Percentiles rank a stretch among this genome's conserved stretches.
Evolutionary conservation across 35 echinoderm and acorn worm species (phyloP).

Genomic region (Ptychodera flava): DNA sequence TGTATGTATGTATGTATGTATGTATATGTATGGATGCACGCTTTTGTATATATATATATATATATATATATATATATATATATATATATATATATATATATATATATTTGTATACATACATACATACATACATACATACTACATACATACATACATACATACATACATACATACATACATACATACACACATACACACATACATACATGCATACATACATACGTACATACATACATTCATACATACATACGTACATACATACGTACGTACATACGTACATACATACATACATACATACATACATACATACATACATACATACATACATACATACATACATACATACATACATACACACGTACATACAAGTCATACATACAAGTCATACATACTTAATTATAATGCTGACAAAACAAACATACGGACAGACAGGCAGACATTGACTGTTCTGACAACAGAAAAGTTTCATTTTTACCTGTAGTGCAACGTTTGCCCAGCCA

Average conservation of each 20-base stretch:
- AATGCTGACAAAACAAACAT: too few species aligned
- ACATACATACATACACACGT: neutral
- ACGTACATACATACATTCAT: neutral
- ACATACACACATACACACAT: neutral
- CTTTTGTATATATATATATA: neutral
- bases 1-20: neutral
- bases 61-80: neutral
- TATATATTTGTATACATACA: neutral
- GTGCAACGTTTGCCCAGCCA: too few species aligned
- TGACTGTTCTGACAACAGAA: too few species aligned
- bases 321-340: slow-evolving; percentile 2
- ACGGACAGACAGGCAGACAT: too few species aligned
- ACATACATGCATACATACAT: neutral
- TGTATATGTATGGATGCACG: neutral
- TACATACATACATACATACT: slow-evolving; percentile 2
- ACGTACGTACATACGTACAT: neutral
- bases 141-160: neutral
- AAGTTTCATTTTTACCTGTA: too few species aligned
- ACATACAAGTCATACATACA: too few species aligned
- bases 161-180: slow-evolving; percentile 2
- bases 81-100: neutral
- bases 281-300: neutral
- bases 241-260: neutral
- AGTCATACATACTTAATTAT: too few species aligned
- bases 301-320: slow-evolving; percentile 2